A percentile compares a stretch with the other conserved stretches of the same genome.
Evolutionary conservation across 2,113 vertebrate species (phyloP).

Genomic region (Nannobrachium achirus): DNA sequence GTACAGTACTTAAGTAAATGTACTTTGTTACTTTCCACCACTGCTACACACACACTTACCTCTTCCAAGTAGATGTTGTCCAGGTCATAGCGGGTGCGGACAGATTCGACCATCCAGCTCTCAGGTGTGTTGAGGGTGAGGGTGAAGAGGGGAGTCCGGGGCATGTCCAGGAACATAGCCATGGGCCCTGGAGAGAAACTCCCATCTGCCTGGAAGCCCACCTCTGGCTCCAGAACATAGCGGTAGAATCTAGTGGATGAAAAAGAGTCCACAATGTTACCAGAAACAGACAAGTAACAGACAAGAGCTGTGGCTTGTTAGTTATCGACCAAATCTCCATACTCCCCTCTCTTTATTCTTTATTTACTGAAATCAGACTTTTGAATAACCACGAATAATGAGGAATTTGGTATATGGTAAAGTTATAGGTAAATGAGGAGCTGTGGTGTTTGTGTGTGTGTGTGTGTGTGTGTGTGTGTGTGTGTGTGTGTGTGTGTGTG

Average conservation of each 20-base stretch:
- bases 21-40: no score
- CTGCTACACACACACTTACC: constrained; percentile 71
- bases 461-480: no score
- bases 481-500: no score
- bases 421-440: no score
- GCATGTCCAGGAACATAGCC: constrained; percentile 97
- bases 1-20: no score
- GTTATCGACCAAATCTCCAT: no score
- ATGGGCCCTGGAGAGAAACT: constrained; percentile 88
- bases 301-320: no score
- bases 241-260: constrained; percentile 88
- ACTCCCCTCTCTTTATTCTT: not conserved
- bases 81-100: constrained; percentile 92
- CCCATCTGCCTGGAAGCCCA: constrained; percentile 86
- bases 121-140: constrained; percentile 95
- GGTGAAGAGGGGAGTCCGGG: constrained; percentile 94
- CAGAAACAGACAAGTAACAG: not conserved
- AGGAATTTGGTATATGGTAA: no score
- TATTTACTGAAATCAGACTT: not conserved
- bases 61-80: constrained; percentile 98
- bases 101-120: constrained; percentile 98
- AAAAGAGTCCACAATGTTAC: constrained; percentile 40
- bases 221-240: constrained; percentile 92
- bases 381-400: no score
- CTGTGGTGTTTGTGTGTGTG: no score